Evolutionary conservation across 2,113 vertebrate genomes (phyloP).

Genomic region (Tenrec ecaudatus): DNA sequence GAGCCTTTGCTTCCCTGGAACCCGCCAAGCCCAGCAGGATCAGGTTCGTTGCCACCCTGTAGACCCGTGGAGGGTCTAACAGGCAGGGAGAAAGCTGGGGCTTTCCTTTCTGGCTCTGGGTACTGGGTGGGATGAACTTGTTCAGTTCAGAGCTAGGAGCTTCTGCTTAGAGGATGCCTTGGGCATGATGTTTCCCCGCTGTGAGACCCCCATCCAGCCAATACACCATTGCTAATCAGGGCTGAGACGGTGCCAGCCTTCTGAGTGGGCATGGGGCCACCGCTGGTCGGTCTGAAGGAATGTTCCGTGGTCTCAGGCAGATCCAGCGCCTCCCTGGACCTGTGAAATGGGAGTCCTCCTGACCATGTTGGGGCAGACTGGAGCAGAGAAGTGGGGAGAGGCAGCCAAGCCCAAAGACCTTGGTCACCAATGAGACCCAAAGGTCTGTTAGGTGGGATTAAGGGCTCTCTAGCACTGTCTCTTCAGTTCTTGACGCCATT

Average conservation of each 20-base stretch:
- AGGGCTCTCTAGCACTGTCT: neutral
- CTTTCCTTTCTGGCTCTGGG: neutral
- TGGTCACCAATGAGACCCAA: neutral
- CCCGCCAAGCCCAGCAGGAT: neutral
- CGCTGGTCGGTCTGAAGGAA: neutral
- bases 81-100: conserved; percentile 15
- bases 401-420: neutral
- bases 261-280: neutral
- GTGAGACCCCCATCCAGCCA: neutral
- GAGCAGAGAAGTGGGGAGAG: neutral
- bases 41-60: neutral
- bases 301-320: neutral
- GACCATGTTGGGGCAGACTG: neutral
- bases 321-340: neutral
- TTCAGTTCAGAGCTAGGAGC: conserved; percentile 7
- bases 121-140: neutral
- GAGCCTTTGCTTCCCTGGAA: neutral
- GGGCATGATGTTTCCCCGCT: conserved; percentile 2
- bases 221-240: neutral
- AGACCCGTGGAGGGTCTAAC: neutral
- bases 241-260: neutral
- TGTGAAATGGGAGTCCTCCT: neutral
- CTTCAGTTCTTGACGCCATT: neutral
- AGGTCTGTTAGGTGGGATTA: neutral
- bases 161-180: neutral